Percentiles rank a stretch among this genome's conserved stretches.
phyloP scores from a whole-genome alignment of 1,140 invertebrate species.

The Drosophila jambulina region DNA sequence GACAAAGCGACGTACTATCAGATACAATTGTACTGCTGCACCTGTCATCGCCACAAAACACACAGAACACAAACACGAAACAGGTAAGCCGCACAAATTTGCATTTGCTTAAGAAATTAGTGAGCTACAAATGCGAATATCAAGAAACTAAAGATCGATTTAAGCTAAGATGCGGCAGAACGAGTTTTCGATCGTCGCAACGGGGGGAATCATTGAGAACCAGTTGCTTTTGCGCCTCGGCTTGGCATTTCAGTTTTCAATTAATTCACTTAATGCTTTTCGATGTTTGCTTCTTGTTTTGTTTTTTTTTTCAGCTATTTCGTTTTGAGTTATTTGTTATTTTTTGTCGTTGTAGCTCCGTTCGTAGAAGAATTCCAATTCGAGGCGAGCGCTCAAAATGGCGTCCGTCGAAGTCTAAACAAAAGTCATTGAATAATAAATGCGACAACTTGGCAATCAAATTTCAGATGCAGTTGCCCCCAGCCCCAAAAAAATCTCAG shows the following conservation, averaged over 20 bases:
- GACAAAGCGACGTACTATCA: slow-evolving; percentile 36
- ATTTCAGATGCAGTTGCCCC: slow-evolving; percentile 24
- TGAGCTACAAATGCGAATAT: slow-evolving; percentile 53
- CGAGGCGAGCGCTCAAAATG: slow-evolving; percentile 42
- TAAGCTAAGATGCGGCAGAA: slow-evolving; percentile 45
- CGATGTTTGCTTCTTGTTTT: slow-evolving; percentile 22
- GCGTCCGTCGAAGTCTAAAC: slow-evolving; percentile 23
- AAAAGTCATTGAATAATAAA: slow-evolving; percentile 33
- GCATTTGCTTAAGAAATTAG: slow-evolving; percentile 71
- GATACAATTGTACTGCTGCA: slow-evolving; percentile 62
- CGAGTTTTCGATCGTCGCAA: slow-evolving; percentile 44
- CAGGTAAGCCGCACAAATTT: slow-evolving; percentile 67
- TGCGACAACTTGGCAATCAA: slow-evolving; percentile 55
- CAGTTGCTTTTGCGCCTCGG: slow-evolving; percentile 72
- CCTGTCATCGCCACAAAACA: slow-evolving; percentile 50
- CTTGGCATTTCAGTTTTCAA: slow-evolving; percentile 70
- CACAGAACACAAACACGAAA: slow-evolving; percentile 25
- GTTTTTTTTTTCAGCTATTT: slow-evolving; percentile 18
- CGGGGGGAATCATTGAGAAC: slow-evolving; percentile 44
- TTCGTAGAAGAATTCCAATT: slow-evolving; percentile 31
- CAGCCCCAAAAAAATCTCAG: neutral
- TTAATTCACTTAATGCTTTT: slow-evolving; percentile 66
- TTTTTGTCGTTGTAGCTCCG: slow-evolving; percentile 12
- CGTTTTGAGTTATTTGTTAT: slow-evolving; percentile 11
- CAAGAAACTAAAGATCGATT: slow-evolving; percentile 66